Conservation (phyloP, 2,113 vertebrate species). For the Heterotilapia buettikoferi region DNA sequence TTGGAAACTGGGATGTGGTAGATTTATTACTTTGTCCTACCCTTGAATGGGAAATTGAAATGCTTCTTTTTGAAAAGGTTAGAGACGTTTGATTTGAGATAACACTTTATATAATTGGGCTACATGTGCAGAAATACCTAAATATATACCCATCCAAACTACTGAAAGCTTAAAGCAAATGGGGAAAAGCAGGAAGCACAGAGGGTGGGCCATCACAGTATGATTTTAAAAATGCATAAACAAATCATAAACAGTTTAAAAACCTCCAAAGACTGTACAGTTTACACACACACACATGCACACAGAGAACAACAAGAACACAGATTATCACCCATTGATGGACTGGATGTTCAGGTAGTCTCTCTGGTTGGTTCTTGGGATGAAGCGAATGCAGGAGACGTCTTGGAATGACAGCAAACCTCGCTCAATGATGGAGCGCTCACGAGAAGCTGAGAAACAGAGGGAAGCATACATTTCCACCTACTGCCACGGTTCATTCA, state of each 20-base stretch:
- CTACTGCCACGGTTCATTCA: no score
- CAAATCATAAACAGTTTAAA: background rate
- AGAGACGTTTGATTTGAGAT: no score
- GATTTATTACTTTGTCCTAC: no score
- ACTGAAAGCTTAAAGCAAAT: background rate
- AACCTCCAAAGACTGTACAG: background rate
- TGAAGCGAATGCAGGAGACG: conserved; percentile 55
- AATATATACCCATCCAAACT: no score
- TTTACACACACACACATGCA: background rate
- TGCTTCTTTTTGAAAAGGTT: no score
- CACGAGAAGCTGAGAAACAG: conserved; percentile 45
- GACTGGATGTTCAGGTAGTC: conserved; percentile 62
- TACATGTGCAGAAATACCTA: no score
- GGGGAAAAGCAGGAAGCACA: background rate
- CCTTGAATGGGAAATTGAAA: no score
- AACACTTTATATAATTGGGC: no score
- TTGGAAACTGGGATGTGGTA: background rate
- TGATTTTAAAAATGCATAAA: background rate
- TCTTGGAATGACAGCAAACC: conserved; percentile 51
- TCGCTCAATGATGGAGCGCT: conserved; percentile 50
- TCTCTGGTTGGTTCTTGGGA: conserved; percentile 5
- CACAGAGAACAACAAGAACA: background rate
- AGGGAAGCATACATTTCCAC: background rate
- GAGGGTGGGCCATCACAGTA: background rate
- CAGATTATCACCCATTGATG: conserved; percentile 28